These are phyloP conservation scores for Cotesia typhae DNA, from an alignment of 1,140 invertebrate species.

Conservation along the genomic window DNA sequence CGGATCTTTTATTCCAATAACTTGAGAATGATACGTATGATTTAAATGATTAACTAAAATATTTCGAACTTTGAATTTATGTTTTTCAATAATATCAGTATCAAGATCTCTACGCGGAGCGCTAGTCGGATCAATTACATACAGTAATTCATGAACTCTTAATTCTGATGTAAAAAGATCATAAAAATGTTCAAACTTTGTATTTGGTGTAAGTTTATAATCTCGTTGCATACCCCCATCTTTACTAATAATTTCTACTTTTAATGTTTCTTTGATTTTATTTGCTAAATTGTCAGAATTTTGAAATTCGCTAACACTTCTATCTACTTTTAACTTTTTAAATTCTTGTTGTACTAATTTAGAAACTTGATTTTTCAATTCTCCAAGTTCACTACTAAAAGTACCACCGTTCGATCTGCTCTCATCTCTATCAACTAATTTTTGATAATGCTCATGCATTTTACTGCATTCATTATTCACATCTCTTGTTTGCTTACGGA, in stretches of 20 bases:
- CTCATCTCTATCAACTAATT: slow-evolving; percentile 21
- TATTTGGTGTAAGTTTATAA: slow-evolving; percentile 33
- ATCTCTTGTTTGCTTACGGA: too few species aligned
- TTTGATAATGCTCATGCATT: background rate
- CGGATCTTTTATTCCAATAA: slow-evolving; percentile 33
- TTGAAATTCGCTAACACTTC: background rate
- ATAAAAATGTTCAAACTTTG: slow-evolving; percentile 40
- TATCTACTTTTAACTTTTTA: slow-evolving; percentile 2
- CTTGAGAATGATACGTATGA: slow-evolving; percentile 34
- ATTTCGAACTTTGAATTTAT: slow-evolving; percentile 38
- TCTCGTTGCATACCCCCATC: slow-evolving; percentile 27
- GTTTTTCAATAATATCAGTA: slow-evolving; percentile 32
- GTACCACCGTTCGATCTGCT: background rate
- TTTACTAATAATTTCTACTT: slow-evolving; percentile 36
- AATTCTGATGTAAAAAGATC: slow-evolving; percentile 38
- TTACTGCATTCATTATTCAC: too few species aligned
- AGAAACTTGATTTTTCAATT: slow-evolving; percentile 15
- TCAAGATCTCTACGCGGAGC: slow-evolving; percentile 14
- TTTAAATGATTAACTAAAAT: slow-evolving; percentile 35
- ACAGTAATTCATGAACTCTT: slow-evolving; percentile 29
- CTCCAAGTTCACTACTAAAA: slow-evolving; percentile 3
- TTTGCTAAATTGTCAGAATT: slow-evolving; percentile 27
- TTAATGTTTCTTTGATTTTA: slow-evolving; percentile 36
- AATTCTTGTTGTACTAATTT: slow-evolving; percentile 9
- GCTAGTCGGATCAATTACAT: slow-evolving; percentile 23